phyloP scores from a whole-genome alignment of 2,113 vertebrate species.

The Campylorhamphus procurvoides region DNA sequence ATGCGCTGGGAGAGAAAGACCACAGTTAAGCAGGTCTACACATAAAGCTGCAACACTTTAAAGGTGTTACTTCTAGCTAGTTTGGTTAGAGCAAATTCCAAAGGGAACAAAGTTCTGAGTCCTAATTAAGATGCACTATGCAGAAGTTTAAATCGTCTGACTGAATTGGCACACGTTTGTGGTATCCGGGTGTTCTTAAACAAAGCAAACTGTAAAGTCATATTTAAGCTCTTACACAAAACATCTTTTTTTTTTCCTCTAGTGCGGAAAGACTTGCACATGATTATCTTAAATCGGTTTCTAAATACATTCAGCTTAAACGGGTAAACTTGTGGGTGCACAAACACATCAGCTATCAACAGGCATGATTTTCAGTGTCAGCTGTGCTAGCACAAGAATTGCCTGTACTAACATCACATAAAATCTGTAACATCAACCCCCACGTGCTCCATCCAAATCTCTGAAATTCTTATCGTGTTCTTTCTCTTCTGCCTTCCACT shows the following conservation, averaged over 20 bases:
- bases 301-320: slow-evolving; percentile 16
- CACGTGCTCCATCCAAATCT: neutral
- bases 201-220: neutral
- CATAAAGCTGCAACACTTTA: slow-evolving; percentile 62
- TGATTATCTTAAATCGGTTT: neutral
- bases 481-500: neutral
- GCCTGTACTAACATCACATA: neutral
- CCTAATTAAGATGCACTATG: neutral
- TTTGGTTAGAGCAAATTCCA: neutral
- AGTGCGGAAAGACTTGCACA: neutral
- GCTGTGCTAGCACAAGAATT: neutral
- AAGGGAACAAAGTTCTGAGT: neutral
- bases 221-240: neutral
- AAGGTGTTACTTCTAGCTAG: slow-evolving; percentile 50
- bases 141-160: neutral
- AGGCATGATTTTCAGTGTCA: neutral
- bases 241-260: neutral
- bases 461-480: neutral
- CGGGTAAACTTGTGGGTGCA: neutral
- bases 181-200: neutral
- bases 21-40: slow-evolving; percentile 49
- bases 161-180: neutral
- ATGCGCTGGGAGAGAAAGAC: slow-evolving; percentile 41
- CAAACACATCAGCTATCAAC: neutral
- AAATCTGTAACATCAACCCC: neutral